A percentile compares a stretch with the other conserved stretches of the same genome.
Conservation (phyloP, 2,113 vertebrate species). For the Melierax canorus region DNA sequence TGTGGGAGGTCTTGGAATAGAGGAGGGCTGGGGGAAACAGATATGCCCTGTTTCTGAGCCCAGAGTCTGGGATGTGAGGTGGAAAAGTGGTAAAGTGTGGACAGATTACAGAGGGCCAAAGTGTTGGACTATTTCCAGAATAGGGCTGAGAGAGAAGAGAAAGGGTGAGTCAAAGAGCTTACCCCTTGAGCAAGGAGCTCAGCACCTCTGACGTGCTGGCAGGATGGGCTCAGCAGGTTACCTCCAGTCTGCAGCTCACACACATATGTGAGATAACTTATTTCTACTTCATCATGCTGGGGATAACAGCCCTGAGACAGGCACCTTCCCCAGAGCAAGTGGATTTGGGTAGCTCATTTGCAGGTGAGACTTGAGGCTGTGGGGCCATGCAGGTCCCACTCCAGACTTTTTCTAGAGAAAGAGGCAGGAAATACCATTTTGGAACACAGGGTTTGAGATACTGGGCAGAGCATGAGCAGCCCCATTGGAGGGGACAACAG, state of each 20-base stretch:
- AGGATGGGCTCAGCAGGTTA: neutral
- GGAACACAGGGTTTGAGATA: neutral
- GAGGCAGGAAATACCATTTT: neutral
- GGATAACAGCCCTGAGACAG: neutral
- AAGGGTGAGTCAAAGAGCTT: neutral
- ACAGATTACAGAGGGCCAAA: neutral
- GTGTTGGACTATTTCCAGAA: neutral
- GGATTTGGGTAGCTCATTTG: neutral
- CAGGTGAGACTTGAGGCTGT: neutral
- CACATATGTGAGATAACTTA: neutral
- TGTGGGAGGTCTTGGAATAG: slow-evolving; percentile 51
- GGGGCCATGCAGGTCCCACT: neutral
- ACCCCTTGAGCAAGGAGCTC: neutral
- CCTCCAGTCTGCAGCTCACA: neutral
- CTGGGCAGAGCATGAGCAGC: neutral
- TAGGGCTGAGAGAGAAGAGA: neutral
- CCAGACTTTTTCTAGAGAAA: neutral
- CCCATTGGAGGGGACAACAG: too few species aligned
- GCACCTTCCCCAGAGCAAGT: neutral
- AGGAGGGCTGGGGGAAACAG: neutral
- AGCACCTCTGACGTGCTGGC: neutral
- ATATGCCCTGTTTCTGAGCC: neutral
- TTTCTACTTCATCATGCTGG: neutral
- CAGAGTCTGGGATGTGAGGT: neutral
- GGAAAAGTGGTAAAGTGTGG: neutral